Evolutionary conservation across 1,140 invertebrate genomes (phyloP), one percentile per base, ranked within the genome.

Genomic region (Teleogryllus occipitalis): DNA sequence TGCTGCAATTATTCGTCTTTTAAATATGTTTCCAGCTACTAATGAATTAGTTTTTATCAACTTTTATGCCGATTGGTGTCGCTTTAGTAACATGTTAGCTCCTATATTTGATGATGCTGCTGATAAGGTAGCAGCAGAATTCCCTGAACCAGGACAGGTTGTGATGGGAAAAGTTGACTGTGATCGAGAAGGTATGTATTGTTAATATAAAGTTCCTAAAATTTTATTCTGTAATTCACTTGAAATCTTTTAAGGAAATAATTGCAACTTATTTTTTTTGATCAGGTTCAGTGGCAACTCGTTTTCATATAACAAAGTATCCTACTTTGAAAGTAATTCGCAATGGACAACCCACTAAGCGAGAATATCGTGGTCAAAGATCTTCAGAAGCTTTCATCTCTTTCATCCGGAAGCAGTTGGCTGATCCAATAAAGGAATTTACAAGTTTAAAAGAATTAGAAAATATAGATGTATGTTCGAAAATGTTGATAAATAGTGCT

Each of bases 11-110:
- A 39, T 39, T 39, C 1, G 5, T 39, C 5, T 39, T 5, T 39
- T 39, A 39, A 39, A 39, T 39, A 39, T 39, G 27, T 39, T 94
- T 93, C 81, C 89, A 98, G 97, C 93, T 80, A 92, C 92, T 78
- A 96, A 96, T 90, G 97, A 99, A 89, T 88, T 99, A 86, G 97
- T 99, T 78, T 96, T 99, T 87, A 94, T 99, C 81, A 99, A 99
- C 88, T 99, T 99, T 88, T 99, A 99, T 89, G 98, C 97, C 14
- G 97, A 99, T 85, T 99, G 97, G 97, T 98, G 95, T 88, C 90
- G 92, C 83, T 96, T 95, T 87, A 99, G 97, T 89, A 98, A 98
- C 88, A 92, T 98, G 85, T 88, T 99, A 84, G 94, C 95, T 83
- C 98, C 98, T 48, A 94, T 98, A 85, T 99, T 98, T 89, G 96